Conservation (phyloP, 2,797 vertebrate genomes). For the Sebastes cheni region DNA sequence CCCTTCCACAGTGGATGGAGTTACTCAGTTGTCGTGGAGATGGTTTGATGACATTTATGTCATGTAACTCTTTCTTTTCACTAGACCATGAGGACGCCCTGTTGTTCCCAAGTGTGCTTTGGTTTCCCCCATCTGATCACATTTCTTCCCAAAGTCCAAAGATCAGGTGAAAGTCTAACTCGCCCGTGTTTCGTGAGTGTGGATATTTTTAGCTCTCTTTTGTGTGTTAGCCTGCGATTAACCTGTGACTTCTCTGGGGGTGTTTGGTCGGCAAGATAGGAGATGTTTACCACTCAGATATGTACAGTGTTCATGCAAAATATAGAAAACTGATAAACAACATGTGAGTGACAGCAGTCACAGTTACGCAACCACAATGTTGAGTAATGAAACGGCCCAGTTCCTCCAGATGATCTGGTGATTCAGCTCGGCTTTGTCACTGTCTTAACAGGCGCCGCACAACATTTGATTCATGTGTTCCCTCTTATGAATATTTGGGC, state of each 20-base stretch:
- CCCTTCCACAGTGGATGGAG: background rate
- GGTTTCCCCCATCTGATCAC: background rate
- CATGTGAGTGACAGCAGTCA: slow-evolving; percentile 41
- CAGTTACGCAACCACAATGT: slow-evolving; percentile 29
- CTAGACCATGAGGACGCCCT: background rate
- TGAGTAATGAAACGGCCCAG: slow-evolving; percentile 25
- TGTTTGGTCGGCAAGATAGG: background rate
- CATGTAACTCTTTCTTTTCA: background rate
- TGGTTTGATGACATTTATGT: background rate
- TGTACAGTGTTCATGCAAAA: slow-evolving; percentile 17
- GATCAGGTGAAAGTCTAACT: background rate
- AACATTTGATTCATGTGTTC: slow-evolving; percentile 55
- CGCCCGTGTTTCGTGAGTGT: background rate
- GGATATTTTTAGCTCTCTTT: background rate
- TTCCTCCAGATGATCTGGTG: slow-evolving; percentile 59
- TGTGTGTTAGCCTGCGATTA: background rate
- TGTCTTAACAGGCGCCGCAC: slow-evolving; percentile 36
- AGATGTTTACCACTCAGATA: slow-evolving; percentile 15
- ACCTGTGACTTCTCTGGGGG: background rate
- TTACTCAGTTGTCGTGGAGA: background rate
- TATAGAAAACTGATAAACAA: background rate
- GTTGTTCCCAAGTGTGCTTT: too few relatives aligned
- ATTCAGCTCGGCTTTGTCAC: slow-evolving; percentile 63
- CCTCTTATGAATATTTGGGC: slow-evolving; percentile 67
- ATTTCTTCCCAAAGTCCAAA: background rate